Conservation (phyloP, 2,888 invertebrate species). For the Eupithecia abbreviata region DNA sequence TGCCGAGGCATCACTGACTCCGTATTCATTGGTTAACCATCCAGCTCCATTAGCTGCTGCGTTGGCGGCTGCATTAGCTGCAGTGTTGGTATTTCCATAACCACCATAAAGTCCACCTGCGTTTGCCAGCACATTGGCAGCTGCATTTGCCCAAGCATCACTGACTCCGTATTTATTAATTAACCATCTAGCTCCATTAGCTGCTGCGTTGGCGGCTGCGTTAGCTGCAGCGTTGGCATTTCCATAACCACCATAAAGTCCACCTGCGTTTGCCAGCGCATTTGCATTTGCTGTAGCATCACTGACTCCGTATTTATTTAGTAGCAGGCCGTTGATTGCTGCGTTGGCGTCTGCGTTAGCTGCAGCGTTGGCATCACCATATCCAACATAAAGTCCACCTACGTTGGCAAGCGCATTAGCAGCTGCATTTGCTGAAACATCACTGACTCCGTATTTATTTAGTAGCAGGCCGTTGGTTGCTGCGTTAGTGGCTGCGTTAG, state of each 20-base stretch:
- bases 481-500: conserved; percentile 10
- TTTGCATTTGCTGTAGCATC: neutral
- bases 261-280: neutral
- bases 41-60: neutral
- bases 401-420: conserved; percentile 15
- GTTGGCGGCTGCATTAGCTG: conserved; percentile 3
- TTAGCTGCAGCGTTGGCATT: neutral
- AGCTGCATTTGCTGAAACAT: neutral
- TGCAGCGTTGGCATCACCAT: neutral
- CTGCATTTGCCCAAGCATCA: neutral
- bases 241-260: neutral
- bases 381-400: neutral
- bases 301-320: neutral
- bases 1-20: neutral
- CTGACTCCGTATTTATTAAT: neutral
- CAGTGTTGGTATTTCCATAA: neutral
- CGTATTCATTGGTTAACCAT: neutral
- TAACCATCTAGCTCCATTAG: neutral
- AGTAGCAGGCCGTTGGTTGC: neutral
- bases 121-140: neutral
- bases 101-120: neutral
- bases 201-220: conserved; percentile 5
- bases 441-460: neutral
- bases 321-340: neutral
- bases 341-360: conserved; percentile 20